Evolutionary conservation across 2,797 vertebrate species (phyloP).

Genomic region (Graptemys geographica): DNA sequence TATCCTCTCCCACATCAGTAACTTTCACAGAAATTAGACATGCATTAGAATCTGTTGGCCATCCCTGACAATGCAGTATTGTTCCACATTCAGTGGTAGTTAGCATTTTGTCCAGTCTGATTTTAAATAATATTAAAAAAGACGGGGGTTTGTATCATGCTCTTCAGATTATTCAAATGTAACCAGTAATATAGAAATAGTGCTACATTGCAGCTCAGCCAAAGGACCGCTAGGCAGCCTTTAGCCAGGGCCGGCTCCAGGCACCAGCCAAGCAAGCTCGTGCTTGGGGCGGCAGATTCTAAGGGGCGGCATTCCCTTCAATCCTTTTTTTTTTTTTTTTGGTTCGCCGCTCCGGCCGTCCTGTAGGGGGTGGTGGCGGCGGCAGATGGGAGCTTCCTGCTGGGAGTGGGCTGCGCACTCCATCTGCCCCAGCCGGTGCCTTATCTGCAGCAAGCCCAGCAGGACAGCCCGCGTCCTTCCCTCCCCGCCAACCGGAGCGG

Average conservation of each 20-base stretch:
- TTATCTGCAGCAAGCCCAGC: too few relatives aligned
- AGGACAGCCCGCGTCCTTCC: too few relatives aligned
- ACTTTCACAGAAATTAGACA: background rate
- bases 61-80: background rate
- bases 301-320: too few relatives aligned
- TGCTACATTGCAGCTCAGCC: rapidly evolving
- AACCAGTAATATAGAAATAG: background rate
- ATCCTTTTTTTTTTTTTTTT: too few relatives aligned
- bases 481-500: too few relatives aligned
- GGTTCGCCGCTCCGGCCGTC: too few relatives aligned
- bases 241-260: background rate
- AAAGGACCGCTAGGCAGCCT: background rate
- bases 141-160: background rate
- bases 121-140: background rate
- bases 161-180: background rate
- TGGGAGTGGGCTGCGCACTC: too few relatives aligned
- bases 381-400: too few relatives aligned
- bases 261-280: too few relatives aligned
- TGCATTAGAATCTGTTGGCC: background rate
- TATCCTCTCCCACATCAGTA: background rate
- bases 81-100: background rate
- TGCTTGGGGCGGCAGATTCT: too few relatives aligned
- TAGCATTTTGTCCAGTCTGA: background rate
- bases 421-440: too few relatives aligned
- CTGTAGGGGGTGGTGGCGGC: too few relatives aligned